These are phyloP conservation scores for Megalonaias nervosa DNA, from an alignment of 1,140 invertebrate species.

Conservation along the genomic window DNA sequence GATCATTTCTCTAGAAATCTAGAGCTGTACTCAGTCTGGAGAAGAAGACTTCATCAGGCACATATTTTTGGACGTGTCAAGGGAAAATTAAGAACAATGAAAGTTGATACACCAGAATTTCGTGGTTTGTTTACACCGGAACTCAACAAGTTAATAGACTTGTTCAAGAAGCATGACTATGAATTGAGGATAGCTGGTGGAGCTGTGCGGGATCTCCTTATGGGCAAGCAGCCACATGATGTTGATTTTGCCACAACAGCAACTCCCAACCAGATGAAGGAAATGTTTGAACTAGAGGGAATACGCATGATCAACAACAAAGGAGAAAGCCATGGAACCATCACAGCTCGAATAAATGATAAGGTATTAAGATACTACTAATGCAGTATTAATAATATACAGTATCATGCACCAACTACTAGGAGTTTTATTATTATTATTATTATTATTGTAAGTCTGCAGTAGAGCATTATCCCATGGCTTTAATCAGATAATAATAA, in stretches of 20 bases:
- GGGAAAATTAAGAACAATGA: conserved; percentile 68
- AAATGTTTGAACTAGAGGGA: conserved; percentile 89
- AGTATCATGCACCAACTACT: background rate
- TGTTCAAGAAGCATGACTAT: conserved; percentile 89
- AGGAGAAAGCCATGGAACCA: conserved; percentile 98
- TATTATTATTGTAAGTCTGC: background rate
- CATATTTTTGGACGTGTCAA: no score
- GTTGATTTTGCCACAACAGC: conserved; percentile 98
- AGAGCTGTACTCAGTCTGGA: no score
- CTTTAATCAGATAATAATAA: background rate
- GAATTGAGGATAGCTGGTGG: conserved; percentile 96
- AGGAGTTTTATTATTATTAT: background rate
- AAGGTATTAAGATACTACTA: conserved; percentile 77
- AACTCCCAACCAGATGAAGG: conserved; percentile 96
- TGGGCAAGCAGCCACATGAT: conserved; percentile 88
- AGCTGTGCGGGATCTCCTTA: conserved; percentile 94
- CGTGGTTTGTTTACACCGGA: conserved; percentile 87
- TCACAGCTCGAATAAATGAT: conserved; percentile 97
- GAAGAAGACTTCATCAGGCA: no score
- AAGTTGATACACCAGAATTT: conserved; percentile 76
- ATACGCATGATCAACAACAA: conserved; percentile 94
- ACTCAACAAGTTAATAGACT: conserved; percentile 77
- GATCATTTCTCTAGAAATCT: no score
- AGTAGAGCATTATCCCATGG: background rate
- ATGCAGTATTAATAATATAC: background rate